Conservation (phyloP, 2,888 invertebrate genomes). For the Xanthorhoe designata region DNA sequence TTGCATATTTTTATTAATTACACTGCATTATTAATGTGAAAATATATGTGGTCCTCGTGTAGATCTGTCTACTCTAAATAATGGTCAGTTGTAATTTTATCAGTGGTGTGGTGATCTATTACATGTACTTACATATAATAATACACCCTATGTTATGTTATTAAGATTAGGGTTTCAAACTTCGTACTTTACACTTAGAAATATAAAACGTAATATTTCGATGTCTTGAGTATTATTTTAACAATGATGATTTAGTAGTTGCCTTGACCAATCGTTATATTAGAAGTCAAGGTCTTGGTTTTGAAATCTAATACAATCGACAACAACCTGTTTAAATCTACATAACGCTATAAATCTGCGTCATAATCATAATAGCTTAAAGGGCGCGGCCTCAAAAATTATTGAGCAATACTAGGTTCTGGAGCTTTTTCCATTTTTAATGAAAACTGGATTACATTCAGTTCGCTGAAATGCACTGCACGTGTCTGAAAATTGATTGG, state of each 20-base stretch:
- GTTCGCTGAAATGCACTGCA: neutral
- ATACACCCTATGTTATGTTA: neutral
- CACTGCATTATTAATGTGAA: neutral
- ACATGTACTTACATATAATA: no score
- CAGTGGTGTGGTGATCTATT: conserved; percentile 1
- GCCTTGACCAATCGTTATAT: conserved; percentile 40
- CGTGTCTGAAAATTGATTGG: neutral
- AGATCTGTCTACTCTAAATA: neutral
- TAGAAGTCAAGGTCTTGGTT: conserved; percentile 42
- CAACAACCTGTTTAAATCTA: conserved; percentile 32
- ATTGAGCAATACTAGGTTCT: conserved; percentile 2
- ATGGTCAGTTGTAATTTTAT: conserved; percentile 1
- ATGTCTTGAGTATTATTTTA: conserved; percentile 33
- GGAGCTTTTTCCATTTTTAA: neutral
- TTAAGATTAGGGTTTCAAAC: conserved; percentile 1
- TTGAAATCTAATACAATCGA: conserved; percentile 39
- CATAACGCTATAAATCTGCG: conserved; percentile 14
- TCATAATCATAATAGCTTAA: conserved; percentile 1
- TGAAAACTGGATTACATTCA: no score
- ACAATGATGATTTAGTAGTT: conserved; percentile 26
- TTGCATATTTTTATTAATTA: no score
- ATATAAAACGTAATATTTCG: conserved; percentile 23
- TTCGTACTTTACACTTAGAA: conserved; percentile 6
- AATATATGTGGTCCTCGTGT: neutral
- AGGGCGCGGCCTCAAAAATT: neutral